A percentile compares a stretch with the other conserved stretches of the same genome.
phyloP scores from a whole-genome alignment of 2,888 invertebrate species.

The Cenopis cana region DNA sequence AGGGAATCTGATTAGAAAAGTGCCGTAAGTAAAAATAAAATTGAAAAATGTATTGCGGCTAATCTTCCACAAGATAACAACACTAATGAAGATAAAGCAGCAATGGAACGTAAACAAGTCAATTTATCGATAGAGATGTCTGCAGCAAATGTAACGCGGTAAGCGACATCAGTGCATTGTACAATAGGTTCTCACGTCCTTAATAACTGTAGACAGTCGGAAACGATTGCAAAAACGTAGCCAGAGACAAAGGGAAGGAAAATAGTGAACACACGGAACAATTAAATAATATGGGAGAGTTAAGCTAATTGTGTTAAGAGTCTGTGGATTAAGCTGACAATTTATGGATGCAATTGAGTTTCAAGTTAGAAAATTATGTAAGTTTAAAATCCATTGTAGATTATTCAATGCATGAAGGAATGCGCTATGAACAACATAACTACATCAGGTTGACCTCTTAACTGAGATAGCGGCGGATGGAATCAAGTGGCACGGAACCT shows the following conservation, averaged over 20 bases:
- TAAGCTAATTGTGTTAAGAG: slow-evolving; percentile 47
- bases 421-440: too few species aligned
- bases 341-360: slow-evolving; percentile 13
- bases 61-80: slow-evolving; percentile 44
- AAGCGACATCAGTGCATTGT: slow-evolving; percentile 60
- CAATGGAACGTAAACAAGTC: slow-evolving; percentile 61
- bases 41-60: slow-evolving; percentile 48
- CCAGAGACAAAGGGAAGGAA: slow-evolving; percentile 78
- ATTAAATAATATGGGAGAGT: slow-evolving; percentile 59
- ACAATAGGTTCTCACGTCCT: slow-evolving; percentile 77
- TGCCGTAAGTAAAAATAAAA: background rate
- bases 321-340: slow-evolving; percentile 17
- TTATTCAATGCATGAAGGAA: background rate
- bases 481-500: too few species aligned
- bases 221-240: slow-evolving; percentile 80
- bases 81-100: slow-evolving; percentile 50
- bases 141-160: slow-evolving; percentile 68
- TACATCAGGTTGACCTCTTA: too few species aligned
- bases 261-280: slow-evolving; percentile 69
- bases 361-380: background rate
- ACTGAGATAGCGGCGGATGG: too few species aligned
- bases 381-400: background rate
- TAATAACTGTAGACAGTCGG: slow-evolving; percentile 78
- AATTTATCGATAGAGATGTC: slow-evolving; percentile 57
- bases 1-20: slow-evolving; percentile 26